Base-by-base conservation (phyloP, 2,797 vertebrate genomes). In the Babyrousa celebensis region DNA sequence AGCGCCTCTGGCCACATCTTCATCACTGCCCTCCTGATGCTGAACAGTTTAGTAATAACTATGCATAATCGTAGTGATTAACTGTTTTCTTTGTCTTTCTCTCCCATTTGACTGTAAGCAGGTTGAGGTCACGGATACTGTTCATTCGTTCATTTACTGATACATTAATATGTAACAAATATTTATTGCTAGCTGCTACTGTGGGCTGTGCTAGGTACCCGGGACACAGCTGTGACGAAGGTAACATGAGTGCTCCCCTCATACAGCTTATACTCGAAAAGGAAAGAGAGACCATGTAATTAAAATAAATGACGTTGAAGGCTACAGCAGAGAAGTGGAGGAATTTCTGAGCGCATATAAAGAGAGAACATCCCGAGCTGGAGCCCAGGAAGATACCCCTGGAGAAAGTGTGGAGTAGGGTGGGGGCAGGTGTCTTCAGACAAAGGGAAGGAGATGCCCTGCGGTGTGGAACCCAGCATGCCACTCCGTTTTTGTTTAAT, bases 51-150 rank as follows among this genome's bases (percentile, higher is more conserved):
- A 36, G 4, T 36, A 36, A 36, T 36, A 36, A 36, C 36, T 36
- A 36, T 36, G 36, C 36, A 36, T 4, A 36, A 36, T 36, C 36
- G 36, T 36, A 36, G 36, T 36, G 36, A 36, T 36, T 48, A 48
- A 48, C 43, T 48, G 9, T 48, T 48, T 48, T 48, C 43, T 48
- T 94, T 71, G 5, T 68, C 60, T 83, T 74, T 70, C 43, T 71
- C 48, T 90, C 54, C 27, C 48, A 20, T 82, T 96, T 95, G 60
- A 70, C n/a, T 91, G 4, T 65, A 91, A 95, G 32, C 36, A 83
- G 6, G 56, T n/a, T 70, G 36, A 92, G 9, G 40, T 90, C 25
- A 94, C 6, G 17, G 48, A 43, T 32, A 40, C 48, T 68, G 3
- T 60, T 82, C 17, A 56, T 83, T 65, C 12, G 63, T 75, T 96